Percentiles rank a stretch among this genome's conserved stretches.
These are phyloP conservation scores for Dasysyrphus albostriatus DNA, from an alignment of 2,888 invertebrate species.

Conservation along the genomic window DNA sequence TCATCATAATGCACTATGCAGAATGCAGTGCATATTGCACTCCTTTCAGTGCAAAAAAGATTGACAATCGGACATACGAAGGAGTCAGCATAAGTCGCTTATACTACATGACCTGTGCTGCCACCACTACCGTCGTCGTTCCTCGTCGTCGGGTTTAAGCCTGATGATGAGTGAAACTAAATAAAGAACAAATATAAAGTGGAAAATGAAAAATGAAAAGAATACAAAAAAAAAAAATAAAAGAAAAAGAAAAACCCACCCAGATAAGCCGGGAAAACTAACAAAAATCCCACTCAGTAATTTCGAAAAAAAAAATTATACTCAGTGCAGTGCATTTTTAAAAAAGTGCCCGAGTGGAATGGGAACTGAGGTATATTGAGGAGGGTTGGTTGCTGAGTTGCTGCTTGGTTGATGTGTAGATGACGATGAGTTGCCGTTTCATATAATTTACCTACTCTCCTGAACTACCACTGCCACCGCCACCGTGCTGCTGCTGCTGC, in stretches of 20 bases:
- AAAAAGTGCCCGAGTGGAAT: slow-evolving; percentile 45
- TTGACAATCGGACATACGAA: slow-evolving; percentile 57
- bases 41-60: slow-evolving; percentile 24
- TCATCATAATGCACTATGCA: slow-evolving; percentile 8
- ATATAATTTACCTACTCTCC: slow-evolving; percentile 3
- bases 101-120: slow-evolving; percentile 33
- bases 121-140: background rate
- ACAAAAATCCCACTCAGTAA: slow-evolving; percentile 72
- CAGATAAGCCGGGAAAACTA: slow-evolving; percentile 45
- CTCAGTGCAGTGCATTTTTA: slow-evolving; percentile 68
- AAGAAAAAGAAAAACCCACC: slow-evolving; percentile 19
- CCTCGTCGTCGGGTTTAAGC: slow-evolving; percentile 17
- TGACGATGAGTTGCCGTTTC: slow-evolving; percentile 24
- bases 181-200: slow-evolving; percentile 66
- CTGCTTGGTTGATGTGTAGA: background rate
- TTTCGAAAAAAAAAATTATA: slow-evolving; percentile 66
- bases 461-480: background rate
- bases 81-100: slow-evolving; percentile 59
- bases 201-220: slow-evolving; percentile 51
- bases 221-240: slow-evolving; percentile 19
- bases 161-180: slow-evolving; percentile 70
- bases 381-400: slow-evolving; percentile 44
- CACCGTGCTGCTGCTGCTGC: background rate
- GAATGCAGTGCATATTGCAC: slow-evolving; percentile 36
- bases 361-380: slow-evolving; percentile 4